A percentile compares a stretch with the other conserved stretches of the same genome.
Evolutionary conservation across 2,797 vertebrate genomes (phyloP).

Genomic region (Iguana delicatissima): DNA sequence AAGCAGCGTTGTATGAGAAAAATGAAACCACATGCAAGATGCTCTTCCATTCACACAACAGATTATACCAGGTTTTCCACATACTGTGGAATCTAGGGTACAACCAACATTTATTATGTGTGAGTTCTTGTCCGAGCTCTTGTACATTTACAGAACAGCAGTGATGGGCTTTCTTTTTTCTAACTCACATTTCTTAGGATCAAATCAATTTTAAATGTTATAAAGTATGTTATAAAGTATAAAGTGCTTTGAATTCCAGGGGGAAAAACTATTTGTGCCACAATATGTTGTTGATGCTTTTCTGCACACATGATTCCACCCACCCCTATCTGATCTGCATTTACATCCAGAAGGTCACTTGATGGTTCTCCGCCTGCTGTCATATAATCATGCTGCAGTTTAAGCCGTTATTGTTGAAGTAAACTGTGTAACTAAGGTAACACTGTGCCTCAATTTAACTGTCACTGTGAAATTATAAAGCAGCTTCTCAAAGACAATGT

Average conservation of each 20-base stretch:
- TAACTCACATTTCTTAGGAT: neutral
- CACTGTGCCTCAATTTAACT: conserved; percentile 56
- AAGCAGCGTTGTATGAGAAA: neutral
- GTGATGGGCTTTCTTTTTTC: neutral
- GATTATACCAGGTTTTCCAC: neutral
- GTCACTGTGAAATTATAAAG: conserved; percentile 69
- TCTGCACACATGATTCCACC: neutral
- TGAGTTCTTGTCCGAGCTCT: neutral
- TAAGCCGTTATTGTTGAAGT: conserved; percentile 60
- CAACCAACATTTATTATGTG: neutral
- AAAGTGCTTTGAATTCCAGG: conserved; percentile 56
- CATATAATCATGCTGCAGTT: conserved; percentile 54
- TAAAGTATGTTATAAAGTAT: conserved; percentile 42
- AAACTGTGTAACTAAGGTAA: conserved; percentile 59
- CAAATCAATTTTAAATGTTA: conserved; percentile 27
- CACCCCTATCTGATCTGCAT: conserved; percentile 41
- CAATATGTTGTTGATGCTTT: conserved; percentile 31
- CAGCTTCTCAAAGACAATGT: conserved; percentile 60
- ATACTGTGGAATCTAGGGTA: neutral
- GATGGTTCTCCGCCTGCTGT: conserved; percentile 32
- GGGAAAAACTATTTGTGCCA: conserved; percentile 45
- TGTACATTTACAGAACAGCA: neutral
- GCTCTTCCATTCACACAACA: neutral
- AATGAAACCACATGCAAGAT: neutral
- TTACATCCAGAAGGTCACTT: conserved; percentile 31